These are phyloP conservation scores for Dermochelys coriacea DNA, from an alignment of 2,797 vertebrate genomes.

Conservation along the genomic window DNA sequence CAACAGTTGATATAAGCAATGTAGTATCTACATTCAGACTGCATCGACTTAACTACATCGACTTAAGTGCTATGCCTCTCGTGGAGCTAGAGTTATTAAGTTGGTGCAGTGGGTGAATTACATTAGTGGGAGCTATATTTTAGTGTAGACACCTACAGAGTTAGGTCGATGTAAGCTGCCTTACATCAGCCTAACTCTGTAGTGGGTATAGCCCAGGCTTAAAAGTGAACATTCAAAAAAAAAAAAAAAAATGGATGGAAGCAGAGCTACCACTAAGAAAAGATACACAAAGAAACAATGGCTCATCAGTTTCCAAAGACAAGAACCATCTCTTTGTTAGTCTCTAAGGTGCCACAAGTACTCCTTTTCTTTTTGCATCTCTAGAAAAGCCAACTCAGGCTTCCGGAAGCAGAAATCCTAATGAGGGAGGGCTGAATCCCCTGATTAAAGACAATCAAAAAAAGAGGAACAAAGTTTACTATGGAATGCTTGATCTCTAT, in stretches of 20 bases:
- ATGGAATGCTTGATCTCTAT: neutral
- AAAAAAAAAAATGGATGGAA: neutral
- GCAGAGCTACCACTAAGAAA: neutral
- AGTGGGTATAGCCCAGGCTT: neutral
- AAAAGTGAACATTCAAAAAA: neutral
- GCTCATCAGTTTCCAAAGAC: neutral
- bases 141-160: neutral
- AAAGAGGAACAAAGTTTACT: neutral
- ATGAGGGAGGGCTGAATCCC: neutral
- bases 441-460: neutral
- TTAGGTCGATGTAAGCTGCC: neutral
- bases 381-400: neutral
- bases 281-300: accelerated
- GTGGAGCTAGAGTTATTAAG: neutral
- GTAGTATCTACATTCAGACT: neutral
- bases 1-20: neutral
- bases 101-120: neutral
- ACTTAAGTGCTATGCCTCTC: neutral
- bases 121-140: neutral
- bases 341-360: too few relatives aligned
- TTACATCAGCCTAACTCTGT: neutral
- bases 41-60: too few relatives aligned
- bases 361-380: neutral
- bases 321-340: neutral
- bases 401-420: neutral